Evolutionary conservation across 2,113 vertebrate genomes (phyloP).

Genomic region (Notothenia coriiceps): DNA sequence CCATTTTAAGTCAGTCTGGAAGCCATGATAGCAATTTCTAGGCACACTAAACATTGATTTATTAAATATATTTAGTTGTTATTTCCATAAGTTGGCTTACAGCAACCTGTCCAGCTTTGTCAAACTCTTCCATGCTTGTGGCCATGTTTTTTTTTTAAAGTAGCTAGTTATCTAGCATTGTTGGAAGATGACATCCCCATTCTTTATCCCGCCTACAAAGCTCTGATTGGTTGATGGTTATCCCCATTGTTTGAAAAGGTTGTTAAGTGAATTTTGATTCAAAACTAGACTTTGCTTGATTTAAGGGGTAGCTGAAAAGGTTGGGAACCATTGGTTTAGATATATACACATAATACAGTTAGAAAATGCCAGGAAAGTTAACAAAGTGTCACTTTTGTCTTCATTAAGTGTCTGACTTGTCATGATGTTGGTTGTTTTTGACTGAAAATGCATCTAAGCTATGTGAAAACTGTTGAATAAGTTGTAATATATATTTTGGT

Average conservation of each 20-base stretch:
- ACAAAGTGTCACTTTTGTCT: constrained; percentile 24
- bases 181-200: background rate
- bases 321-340: constrained; percentile 12
- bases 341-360: background rate
- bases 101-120: background rate
- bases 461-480: constrained; percentile 31
- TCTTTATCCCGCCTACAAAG: background rate
- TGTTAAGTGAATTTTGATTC: background rate
- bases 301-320: constrained; percentile 2
- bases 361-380: constrained; percentile 1
- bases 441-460: constrained; percentile 40
- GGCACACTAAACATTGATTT: too few species aligned
- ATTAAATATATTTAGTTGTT: background rate
- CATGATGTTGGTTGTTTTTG: constrained; percentile 21
- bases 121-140: background rate
- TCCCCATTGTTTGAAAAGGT: background rate
- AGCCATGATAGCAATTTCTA: too few species aligned
- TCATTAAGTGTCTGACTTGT: constrained; percentile 5
- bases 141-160: background rate
- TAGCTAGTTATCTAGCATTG: background rate
- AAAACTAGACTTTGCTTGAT: background rate
- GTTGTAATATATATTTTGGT: constrained; percentile 59
- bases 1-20: too few species aligned
- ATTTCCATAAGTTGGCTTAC: background rate
- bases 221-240: background rate